Base-by-base conservation (phyloP, 2,888 invertebrate species). In the Colletes collaris region DNA sequence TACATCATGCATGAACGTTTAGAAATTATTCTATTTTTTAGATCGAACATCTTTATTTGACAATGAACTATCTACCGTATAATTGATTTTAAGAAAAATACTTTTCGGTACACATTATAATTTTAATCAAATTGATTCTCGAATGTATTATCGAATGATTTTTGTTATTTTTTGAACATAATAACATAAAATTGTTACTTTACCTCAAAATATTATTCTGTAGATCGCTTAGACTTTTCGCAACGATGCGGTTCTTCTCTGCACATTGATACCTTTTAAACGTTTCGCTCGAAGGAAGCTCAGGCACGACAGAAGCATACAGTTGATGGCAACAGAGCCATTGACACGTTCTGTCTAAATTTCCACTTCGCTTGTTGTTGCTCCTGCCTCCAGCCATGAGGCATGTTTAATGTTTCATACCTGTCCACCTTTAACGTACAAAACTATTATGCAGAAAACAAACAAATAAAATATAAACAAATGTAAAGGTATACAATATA, bases 311-410 rank as follows among this genome's bases (percentile, higher is more conserved):
- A 87, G 86, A 83, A 72, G 83, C 78, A 70, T 76, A 84, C 81
- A 82, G 86, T 67, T 81, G 85, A 85, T 81, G 79, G 86, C 85
- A 85, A 82, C 85, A 83, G 62, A 85, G 87, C 88, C 87, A 89
- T 78, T 86, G 82, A 79, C 81, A 86, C 76, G 83, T 88, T 89
- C 87, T 90, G 87, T 90, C 89, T 86, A 90, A 89, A 89, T 89
- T 91, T 90, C 88, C 91, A 90, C 90, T 89, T 90, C 88, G 89
- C 85, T 87, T 89, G 86, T 81, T 82, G 80, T 77, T 90, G 87
- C 85, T 88, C 88, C 87, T 89, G 88, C 91, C 90, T 91, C 91
- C 90, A 92, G 92, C 92, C 92, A 92, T 92, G 90, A 90, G 91
- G 89, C 92, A 92, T 91, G 82, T 90, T 89, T 92, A 92, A 89